Base-by-base conservation (phyloP, 2,888 invertebrate genomes). In the Cephus pulcher region DNA sequence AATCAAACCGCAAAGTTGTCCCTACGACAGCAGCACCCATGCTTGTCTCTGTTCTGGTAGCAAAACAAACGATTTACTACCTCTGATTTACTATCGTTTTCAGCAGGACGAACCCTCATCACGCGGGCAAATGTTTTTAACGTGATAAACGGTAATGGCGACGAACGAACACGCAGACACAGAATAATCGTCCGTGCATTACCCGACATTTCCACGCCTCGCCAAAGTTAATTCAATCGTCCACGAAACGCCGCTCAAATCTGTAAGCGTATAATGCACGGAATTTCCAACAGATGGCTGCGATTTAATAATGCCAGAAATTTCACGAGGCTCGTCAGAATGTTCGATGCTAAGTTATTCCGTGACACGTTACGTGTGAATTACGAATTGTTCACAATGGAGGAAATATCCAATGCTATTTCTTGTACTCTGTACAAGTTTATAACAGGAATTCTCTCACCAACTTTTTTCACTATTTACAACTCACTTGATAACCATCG, bases 401-500 rank as follows among this genome's bases (percentile, higher is more conserved):
- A 56, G 9, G 2, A 56, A 56, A 23, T 56, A 23, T 56, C 56
- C 23, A 23, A 23, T 15, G 2, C 23, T 23, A 40, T 1, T 23
- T 56, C 9, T 40, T 1, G 6, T 40, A 15, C 6, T 40, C 6
- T 23, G 56, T 15, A 23, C 23, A 23, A 56, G 2, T 23, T 56
- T 56, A 56, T 23, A 56, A 56, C 1, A 23, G 9, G 23, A 56
- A 23, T 9, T 56, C 23, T 56, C 9, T 23, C 9, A 1, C 6
- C 0, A 15, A 15, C 9, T 23, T 23, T 9, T 75, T 76, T 23
- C 23, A 71, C 12, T 33, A 71, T 33, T 71, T 71, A 32, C 12
- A 56, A 78, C 87, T 89, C 88, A 96, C 96, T 94, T 96, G 96
- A 89, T 95, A 96, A 23, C 96, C 96, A 86, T 97, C 97, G 89